These are phyloP conservation scores for Brachynemurus nebulosus DNA, from an alignment of 2,888 invertebrate species.

Conservation along the genomic window DNA sequence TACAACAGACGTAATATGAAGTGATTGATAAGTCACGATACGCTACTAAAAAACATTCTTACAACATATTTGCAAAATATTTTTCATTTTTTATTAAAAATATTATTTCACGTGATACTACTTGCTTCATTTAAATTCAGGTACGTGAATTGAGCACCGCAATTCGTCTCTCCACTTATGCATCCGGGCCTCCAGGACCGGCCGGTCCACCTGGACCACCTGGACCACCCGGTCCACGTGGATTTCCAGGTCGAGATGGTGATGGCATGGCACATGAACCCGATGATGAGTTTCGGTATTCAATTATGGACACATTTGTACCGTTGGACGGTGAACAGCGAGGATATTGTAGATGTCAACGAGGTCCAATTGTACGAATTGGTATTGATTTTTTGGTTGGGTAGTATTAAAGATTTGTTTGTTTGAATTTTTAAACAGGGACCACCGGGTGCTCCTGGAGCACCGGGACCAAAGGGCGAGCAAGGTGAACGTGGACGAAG, in stretches of 20 bases:
- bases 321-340: constrained; percentile 27
- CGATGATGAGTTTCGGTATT: constrained; percentile 37
- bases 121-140: too few species aligned
- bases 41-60: too few species aligned
- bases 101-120: too few species aligned
- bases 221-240: constrained; percentile 31
- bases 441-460: constrained; percentile 43
- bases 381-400: background rate
- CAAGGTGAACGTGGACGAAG: constrained; percentile 40
- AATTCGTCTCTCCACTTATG: constrained; percentile 35
- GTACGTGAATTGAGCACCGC: constrained; percentile 37
- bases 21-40: too few species aligned
- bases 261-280: constrained; percentile 16
- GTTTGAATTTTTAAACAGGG: constrained; percentile 41
- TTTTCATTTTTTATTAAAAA: constrained; percentile 10
- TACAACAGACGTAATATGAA: too few species aligned
- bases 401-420: background rate
- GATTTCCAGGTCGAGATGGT: constrained; percentile 31
- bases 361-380: constrained; percentile 45
- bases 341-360: constrained; percentile 45
- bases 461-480: constrained; percentile 46
- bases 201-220: constrained; percentile 34
- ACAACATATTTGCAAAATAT: constrained; percentile 14
- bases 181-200: constrained; percentile 38
- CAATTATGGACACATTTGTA: constrained; percentile 44